Base-by-base conservation (phyloP, 2,797 vertebrate genomes). In the Hippocampus kuda region DNA sequence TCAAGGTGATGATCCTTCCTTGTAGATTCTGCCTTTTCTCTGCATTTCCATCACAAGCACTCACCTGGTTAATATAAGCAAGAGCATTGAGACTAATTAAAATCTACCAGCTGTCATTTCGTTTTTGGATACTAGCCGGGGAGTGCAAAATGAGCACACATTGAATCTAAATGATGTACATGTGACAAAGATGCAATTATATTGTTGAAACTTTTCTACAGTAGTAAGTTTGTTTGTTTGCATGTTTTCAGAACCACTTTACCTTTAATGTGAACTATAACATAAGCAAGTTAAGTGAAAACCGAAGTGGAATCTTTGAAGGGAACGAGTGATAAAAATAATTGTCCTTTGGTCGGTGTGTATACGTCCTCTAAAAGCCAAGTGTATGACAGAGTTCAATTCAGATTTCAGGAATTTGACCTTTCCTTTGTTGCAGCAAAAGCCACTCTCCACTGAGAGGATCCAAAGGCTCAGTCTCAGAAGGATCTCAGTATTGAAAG, bases 71-170 rank as follows among this genome's bases (percentile, higher is more conserved):
- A 11, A 46, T 10, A 48, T 9, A 3, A 27, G 63, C 63, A 48
- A 48, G 42, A 18, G 27, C 27, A 22, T 56, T 54, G 51, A 56
- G 51, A 67, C 51, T 67, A 42, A 67, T 67, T 56, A 41, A 56
- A 67, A 53, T 30, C 51, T 51, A 66, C 11, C 48, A 27, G 42
- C 27, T 66, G 48, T 53, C 42, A 30, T 65, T 27, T 65, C 24
- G 2, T 27, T 26, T 24, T 48, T 65, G 42, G 24, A 15, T 20
- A 48, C 11, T 27, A 18, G 34, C 34, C 3, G 42, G 20, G 42
- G 7, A 46, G 42, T 9, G 26, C 24, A 65, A 65, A 48, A 48
- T 10, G 63, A 48, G 63, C 15, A 48, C n/a, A 46, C 12, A 7
- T 46, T 65, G 42, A 46, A 65, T 46, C 3, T 26, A 15, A 46